Percentiles rank a stretch among this genome's conserved stretches.
phyloP scores from a whole-genome alignment of 1,140 invertebrate genomes.

The Octopus bimaculoides region DNA sequence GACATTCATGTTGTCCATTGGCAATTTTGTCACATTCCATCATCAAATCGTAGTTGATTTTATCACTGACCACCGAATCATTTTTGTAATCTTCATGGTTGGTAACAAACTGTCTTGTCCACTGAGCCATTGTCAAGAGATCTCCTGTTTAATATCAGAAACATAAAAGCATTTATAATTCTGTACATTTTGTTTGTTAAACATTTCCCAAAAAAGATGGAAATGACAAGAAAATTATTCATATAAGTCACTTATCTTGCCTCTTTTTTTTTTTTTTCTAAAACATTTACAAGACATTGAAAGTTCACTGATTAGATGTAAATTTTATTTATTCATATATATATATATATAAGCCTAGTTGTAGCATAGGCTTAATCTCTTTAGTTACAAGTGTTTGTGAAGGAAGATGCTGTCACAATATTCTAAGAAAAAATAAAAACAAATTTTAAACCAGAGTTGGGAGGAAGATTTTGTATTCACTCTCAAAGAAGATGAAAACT shows the following conservation, averaged over 20 bases:
- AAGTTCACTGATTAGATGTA: too few species aligned
- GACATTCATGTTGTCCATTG: constrained; percentile 21
- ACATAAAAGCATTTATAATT: constrained; percentile 1
- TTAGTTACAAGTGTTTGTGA: too few species aligned
- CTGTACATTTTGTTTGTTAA: not conserved
- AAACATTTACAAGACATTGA: too few species aligned
- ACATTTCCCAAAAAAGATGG: not conserved
- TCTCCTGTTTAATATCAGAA: constrained; percentile 32
- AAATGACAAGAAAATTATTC: not conserved
- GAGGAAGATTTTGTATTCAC: too few species aligned
- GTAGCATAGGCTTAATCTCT: too few species aligned
- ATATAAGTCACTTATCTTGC: not conserved
- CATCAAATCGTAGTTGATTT: constrained; percentile 91
- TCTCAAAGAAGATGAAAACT: too few species aligned
- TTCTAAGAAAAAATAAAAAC: too few species aligned
- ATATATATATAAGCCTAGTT: too few species aligned
- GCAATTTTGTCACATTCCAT: constrained; percentile 59
- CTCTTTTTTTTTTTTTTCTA: too few species aligned
- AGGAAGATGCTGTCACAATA: too few species aligned
- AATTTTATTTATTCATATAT: too few species aligned
- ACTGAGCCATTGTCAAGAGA: constrained; percentile 62
- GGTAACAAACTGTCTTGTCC: constrained; percentile 88
- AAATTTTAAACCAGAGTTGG: too few species aligned
- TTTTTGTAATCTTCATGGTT: constrained; percentile 85
- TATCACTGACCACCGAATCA: constrained; percentile 85